phyloP scores from a whole-genome alignment of 2,888 invertebrate genomes.

The Meloe dianella region DNA sequence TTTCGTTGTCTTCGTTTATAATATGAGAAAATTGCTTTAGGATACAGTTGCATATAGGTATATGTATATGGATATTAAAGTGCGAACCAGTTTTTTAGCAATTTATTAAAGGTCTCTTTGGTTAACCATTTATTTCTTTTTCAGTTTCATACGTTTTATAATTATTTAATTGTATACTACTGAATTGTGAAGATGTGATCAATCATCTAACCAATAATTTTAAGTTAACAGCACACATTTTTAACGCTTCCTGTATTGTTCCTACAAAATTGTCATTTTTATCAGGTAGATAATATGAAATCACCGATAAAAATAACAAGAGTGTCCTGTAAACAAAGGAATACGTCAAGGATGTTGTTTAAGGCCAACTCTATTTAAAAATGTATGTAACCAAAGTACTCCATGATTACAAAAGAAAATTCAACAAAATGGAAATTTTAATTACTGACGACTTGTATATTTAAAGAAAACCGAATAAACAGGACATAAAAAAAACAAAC shows the following conservation, averaged over 20 bases:
- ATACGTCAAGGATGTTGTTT: no score
- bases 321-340: no score
- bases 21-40: not conserved
- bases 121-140: conserved; percentile 26
- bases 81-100: conserved; percentile 30
- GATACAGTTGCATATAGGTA: not conserved
- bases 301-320: no score
- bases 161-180: conserved; percentile 33
- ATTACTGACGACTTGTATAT: no score
- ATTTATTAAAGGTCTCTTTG: conserved; percentile 25
- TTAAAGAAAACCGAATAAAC: no score
- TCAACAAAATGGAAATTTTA: no score
- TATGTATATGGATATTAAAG: conserved; percentile 6
- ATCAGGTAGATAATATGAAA: no score
- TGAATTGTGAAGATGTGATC: conserved; percentile 1
- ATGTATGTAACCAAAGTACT: no score
- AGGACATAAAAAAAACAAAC: no score
- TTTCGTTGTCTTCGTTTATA: not conserved
- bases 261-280: not conserved
- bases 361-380: no score
- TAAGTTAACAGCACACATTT: not conserved
- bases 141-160: conserved; percentile 14
- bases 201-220: conserved; percentile 6
- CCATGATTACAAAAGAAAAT: no score
- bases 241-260: not conserved